Evolutionary conservation across 2,113 vertebrate genomes (phyloP).

Genomic region (Festucalex cinctus): DNA sequence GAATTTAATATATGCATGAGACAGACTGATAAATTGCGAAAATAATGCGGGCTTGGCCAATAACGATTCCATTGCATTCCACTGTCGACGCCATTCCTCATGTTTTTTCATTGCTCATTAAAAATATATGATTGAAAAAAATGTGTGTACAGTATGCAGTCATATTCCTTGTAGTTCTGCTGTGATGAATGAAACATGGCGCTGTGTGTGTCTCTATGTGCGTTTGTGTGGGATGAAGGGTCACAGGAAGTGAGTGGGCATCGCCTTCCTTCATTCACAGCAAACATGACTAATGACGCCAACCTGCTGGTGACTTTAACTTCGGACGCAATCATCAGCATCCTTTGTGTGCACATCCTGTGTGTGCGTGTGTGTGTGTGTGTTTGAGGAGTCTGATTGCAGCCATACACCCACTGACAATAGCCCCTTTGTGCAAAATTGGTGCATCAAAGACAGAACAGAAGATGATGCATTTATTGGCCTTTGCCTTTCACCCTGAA

Average conservation of each 20-base stretch:
- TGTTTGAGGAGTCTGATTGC: not conserved
- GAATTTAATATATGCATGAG: not conserved
- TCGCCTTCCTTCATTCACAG: slow-evolving; percentile 19
- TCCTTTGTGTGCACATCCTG: not conserved
- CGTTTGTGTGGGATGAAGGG: slow-evolving; percentile 5
- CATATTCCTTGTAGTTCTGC: not conserved
- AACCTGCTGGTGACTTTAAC: slow-evolving; percentile 25
- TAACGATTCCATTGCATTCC: no score
- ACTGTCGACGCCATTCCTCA: not conserved
- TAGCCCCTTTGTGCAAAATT: not conserved
- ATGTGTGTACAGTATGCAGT: not conserved
- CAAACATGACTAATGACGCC: slow-evolving; percentile 17
- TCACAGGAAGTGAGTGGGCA: slow-evolving; percentile 35
- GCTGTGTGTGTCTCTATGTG: not conserved
- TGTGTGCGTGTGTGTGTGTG: not conserved
- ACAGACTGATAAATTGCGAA: not conserved
- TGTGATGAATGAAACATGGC: slow-evolving; percentile 22
- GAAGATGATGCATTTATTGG: not conserved
- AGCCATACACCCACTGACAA: not conserved
- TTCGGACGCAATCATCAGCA: not conserved
- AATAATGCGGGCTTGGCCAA: not conserved
- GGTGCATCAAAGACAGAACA: not conserved
- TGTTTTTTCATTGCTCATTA: not conserved
- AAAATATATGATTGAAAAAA: not conserved
- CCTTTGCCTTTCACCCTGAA: not conserved